Conservation (phyloP, 2,888 invertebrate genomes). For the Harpagoxenus sublaevis region DNA sequence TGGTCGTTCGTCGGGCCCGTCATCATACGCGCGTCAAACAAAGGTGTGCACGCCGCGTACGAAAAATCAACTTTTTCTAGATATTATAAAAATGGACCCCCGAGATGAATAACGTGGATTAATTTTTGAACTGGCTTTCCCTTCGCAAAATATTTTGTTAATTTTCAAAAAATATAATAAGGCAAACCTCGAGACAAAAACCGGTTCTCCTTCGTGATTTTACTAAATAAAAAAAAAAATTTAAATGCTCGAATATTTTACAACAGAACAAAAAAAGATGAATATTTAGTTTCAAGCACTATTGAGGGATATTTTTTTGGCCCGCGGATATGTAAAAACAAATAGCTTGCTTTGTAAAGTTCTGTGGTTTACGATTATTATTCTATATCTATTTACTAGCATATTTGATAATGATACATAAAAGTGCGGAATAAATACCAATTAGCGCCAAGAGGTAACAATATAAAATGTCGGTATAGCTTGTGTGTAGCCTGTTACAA, state of each 20-base stretch:
- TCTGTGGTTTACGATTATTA: not conserved
- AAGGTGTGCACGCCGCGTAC: not conserved
- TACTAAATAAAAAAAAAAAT: constrained; percentile 19
- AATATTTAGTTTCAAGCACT: constrained; percentile 20
- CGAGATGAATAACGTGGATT: not conserved
- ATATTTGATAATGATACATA: constrained; percentile 38
- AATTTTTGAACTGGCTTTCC: not conserved
- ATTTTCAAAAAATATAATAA: not conserved
- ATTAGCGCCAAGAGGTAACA: constrained; percentile 23
- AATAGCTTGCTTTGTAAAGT: constrained; percentile 4
- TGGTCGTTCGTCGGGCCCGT: not conserved
- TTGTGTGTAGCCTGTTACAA: constrained; percentile 33
- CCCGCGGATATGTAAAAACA: not conserved
- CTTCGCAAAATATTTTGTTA: not conserved
- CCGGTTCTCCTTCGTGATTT: not conserved
- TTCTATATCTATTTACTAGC: not conserved
- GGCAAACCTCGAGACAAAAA: not conserved
- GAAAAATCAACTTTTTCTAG: constrained; percentile 23
- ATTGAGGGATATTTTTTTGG: constrained; percentile 11
- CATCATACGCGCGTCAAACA: not conserved
- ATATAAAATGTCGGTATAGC: not conserved
- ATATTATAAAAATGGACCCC: not conserved
- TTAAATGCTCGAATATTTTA: constrained; percentile 11
- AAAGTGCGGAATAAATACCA: constrained; percentile 40
- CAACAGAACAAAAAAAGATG: not conserved